Conservation (phyloP, 2,797 vertebrate genomes). For the Acipenser transmontanus region DNA sequence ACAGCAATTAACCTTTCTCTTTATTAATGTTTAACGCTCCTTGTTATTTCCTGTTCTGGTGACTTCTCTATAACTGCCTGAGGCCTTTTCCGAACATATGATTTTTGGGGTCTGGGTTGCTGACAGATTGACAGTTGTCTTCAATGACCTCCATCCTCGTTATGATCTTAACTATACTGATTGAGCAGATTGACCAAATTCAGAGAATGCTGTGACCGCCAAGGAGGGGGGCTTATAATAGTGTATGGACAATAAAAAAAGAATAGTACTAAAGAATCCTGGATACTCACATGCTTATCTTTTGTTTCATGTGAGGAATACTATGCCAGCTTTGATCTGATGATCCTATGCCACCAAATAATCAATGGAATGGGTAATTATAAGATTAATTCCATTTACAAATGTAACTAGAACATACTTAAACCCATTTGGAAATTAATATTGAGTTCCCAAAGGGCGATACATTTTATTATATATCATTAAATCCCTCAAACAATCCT, state of each 20-base stretch:
- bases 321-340: constrained; percentile 47
- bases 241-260: too few species aligned
- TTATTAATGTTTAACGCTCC: not conserved
- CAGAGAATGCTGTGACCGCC: too few species aligned
- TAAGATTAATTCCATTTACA: not conserved
- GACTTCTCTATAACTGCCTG: not conserved
- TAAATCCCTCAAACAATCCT: too few species aligned
- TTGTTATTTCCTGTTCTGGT: not conserved
- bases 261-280: too few species aligned
- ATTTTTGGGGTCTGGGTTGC: constrained; percentile 5
- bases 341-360: constrained; percentile 45
- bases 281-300: too few species aligned
- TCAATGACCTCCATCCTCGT: too few species aligned
- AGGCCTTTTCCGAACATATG: not conserved
- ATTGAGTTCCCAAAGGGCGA: not conserved
- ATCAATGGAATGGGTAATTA: constrained; percentile 43
- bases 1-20: not conserved
- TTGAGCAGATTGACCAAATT: too few species aligned
- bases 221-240: too few species aligned
- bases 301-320: constrained; percentile 27
- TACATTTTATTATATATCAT: too few species aligned
- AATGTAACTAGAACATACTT: not conserved
- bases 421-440: not conserved
- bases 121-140: not conserved
- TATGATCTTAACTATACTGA: too few species aligned